Conservation (phyloP, 2,888 invertebrate species). For the Lamproptera curius region DNA sequence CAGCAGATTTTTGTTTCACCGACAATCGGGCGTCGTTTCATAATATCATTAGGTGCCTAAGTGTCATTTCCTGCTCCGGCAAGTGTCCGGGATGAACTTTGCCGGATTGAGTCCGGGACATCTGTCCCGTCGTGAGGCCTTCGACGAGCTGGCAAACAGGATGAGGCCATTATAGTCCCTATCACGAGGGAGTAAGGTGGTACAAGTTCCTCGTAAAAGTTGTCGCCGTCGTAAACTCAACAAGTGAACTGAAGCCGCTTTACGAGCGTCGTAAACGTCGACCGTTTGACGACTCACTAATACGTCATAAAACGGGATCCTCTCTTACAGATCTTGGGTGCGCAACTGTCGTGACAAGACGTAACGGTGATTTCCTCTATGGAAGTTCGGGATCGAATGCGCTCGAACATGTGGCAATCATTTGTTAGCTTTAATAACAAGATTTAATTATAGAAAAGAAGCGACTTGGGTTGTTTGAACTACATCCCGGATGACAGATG, state of each 20-base stretch:
- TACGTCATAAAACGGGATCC: constrained; percentile 60
- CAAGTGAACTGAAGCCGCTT: constrained; percentile 69
- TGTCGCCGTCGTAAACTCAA: constrained; percentile 53
- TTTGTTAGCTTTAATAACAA: too few relatives aligned
- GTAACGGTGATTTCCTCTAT: too few relatives aligned
- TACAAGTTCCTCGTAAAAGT: constrained; percentile 32
- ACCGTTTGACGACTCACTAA: constrained; percentile 65
- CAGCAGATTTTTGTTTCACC: too few relatives aligned
- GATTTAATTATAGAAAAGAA: too few relatives aligned
- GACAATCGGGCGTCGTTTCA: too few relatives aligned
- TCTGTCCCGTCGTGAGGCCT: constrained; percentile 22
- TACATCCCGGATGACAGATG: too few relatives aligned
- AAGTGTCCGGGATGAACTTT: neutral
- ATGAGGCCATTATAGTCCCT: constrained; percentile 25
- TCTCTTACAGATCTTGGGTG: constrained; percentile 31
- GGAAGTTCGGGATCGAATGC: too few relatives aligned
- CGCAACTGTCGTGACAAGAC: neutral
- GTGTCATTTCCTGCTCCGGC: too few relatives aligned
- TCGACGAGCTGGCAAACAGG: constrained; percentile 24
- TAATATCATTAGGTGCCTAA: neutral
- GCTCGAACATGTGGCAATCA: too few relatives aligned
- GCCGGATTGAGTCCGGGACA: constrained; percentile 19
- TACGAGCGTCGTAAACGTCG: constrained; percentile 63
- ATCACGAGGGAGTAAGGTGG: constrained; percentile 29
- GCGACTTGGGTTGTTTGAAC: too few relatives aligned